Conservation (phyloP, 2,797 vertebrate genomes). For the Nannoperca obscura region DNA sequence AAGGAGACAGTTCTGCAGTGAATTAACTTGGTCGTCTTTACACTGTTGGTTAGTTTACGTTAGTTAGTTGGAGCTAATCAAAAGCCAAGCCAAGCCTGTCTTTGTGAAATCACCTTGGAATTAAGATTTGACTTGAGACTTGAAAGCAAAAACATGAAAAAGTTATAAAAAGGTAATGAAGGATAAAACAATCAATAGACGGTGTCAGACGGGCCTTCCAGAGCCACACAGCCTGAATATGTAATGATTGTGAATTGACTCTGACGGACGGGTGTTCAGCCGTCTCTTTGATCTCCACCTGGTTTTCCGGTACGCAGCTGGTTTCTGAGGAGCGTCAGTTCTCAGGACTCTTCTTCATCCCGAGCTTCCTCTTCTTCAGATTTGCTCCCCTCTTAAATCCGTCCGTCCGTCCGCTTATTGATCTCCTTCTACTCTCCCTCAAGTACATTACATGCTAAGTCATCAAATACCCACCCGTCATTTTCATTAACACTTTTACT, state of each 20-base stretch:
- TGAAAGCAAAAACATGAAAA: too few relatives aligned
- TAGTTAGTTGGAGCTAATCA: neutral
- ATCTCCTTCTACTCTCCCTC: conserved; percentile 39
- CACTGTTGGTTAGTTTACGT: neutral
- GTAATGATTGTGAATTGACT: neutral
- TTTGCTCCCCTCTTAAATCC: neutral
- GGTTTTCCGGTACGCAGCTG: conserved; percentile 2
- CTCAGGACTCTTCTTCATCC: conserved; percentile 5
- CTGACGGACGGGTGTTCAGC: neutral
- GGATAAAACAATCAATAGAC: too few relatives aligned
- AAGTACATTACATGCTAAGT: conserved; percentile 44
- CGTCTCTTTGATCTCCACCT: conserved; percentile 17
- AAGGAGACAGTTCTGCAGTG: neutral
- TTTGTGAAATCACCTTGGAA: neutral
- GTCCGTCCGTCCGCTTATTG: conserved; percentile 26
- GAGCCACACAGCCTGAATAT: neutral
- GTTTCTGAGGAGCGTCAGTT: conserved; percentile 11
- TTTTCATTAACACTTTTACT: conserved; percentile 62
- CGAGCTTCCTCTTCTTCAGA: conserved; percentile 10
- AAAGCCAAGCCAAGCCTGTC: neutral
- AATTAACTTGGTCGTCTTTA: too few relatives aligned
- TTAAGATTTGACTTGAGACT: neutral
- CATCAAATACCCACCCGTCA: conserved; percentile 54
- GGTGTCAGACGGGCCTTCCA: neutral
- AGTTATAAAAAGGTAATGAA: neutral